Percentiles rank a stretch among this genome's conserved stretches.
These are phyloP conservation scores for Platyscapa corneri DNA, from an alignment of 1,140 invertebrate species.

Conservation along the genomic window DNA sequence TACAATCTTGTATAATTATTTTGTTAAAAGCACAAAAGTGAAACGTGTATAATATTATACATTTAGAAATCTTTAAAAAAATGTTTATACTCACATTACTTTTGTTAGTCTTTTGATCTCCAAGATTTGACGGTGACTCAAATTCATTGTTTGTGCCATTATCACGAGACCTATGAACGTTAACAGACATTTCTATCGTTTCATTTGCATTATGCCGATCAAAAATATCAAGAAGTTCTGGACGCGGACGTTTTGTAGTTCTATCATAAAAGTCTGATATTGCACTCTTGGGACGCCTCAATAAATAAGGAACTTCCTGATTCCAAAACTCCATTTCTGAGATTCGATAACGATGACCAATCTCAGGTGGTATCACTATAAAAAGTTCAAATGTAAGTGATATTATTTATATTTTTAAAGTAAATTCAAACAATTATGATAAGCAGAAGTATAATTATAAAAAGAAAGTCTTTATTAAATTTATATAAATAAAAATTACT, in stretches of 20 bases:
- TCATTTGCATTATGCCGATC: constrained; percentile 60
- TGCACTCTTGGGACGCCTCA: constrained; percentile 70
- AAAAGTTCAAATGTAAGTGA: constrained; percentile 38
- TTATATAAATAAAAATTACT: too few species aligned
- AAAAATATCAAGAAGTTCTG: constrained; percentile 60
- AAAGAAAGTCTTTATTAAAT: too few species aligned
- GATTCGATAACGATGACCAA: constrained; percentile 78
- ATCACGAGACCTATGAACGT: constrained; percentile 23
- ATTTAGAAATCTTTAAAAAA: too few species aligned
- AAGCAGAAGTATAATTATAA: too few species aligned
- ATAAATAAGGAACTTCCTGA: constrained; percentile 78
- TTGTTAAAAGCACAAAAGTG: too few species aligned
- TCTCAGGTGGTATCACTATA: constrained; percentile 80
- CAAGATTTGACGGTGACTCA: not conserved
- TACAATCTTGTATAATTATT: too few species aligned
- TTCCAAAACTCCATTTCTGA: constrained; percentile 85
- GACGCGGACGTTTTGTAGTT: constrained; percentile 59
- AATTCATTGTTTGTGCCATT: constrained; percentile 25
- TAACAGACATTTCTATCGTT: not conserved
- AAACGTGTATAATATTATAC: too few species aligned
- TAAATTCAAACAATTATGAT: too few species aligned
- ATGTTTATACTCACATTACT: constrained; percentile 7
- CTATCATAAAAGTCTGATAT: constrained; percentile 46
- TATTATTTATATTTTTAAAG: too few species aligned
- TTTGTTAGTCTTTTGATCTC: not conserved